Evolutionary conservation across 2,888 invertebrate species (phyloP), one percentile per base, ranked within the genome.

Genomic region (Auanema freiburgensis): DNA sequence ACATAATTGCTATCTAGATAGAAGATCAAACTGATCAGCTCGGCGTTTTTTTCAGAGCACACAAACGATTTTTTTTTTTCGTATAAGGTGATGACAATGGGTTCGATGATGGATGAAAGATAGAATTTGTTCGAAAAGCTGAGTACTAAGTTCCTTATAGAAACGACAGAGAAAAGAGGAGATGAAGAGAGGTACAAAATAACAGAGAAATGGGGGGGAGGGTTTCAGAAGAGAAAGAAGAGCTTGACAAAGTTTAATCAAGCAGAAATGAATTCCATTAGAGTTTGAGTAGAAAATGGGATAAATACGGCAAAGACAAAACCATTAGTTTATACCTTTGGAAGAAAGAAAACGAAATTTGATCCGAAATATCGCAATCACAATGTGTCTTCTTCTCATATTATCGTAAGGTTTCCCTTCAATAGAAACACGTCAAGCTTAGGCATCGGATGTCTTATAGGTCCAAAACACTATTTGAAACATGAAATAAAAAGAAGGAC

Each of bases 271-370:
- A 40, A 33, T 33, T n/a, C 54, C 57, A 54, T 59, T 63, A 51
- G 53, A 63, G 58, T 42, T 23, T 5, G 14, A 24, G 14, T 16
- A 52, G 23, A n/a, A 42, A 24, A 40, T 51, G 41, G 40, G 50
- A 42, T 21, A 57, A 42, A 46, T 23, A 59, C 42, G 63, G 55
- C 25, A 54, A 46, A 41, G 52, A 57, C 46, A 57, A 62, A 57
- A 43, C 46, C 25, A 57, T 51, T 25, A 57, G 43, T 44, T 16
- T 43, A 54, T 33, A 23, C 25, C 33, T 16, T 41, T 40, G 25
- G 11, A 50, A 57, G 11, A 51, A 46, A 43, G 41, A 24, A 24
- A 33, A 33, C 33, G 33, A 33, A 33, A 33, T 33, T 33, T 33
- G 33, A 33, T 33, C 33, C 33, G 8, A 33, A 33, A 33, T 33